A percentile compares a stretch with the other conserved stretches of the same genome.
Evolutionary conservation across 2,888 invertebrate genomes (phyloP).

Genomic region (Netelia fuscicornis): DNA sequence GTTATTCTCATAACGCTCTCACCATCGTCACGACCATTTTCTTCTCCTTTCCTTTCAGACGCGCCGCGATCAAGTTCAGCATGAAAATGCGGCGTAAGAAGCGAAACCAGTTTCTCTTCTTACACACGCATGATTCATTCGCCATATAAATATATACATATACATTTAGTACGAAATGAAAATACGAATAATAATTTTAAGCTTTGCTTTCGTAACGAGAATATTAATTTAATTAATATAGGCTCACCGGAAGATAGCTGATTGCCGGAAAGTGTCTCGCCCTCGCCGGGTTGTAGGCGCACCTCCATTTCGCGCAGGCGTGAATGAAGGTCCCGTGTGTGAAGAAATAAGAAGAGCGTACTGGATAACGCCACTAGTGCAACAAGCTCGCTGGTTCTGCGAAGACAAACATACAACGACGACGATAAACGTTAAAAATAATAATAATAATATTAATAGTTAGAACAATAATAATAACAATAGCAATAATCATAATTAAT

Average conservation of each 20-base stretch:
- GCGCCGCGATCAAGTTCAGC: background rate
- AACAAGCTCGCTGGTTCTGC: constrained; percentile 93
- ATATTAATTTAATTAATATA: too few relatives aligned
- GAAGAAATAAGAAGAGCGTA: constrained; percentile 93
- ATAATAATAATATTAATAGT: background rate
- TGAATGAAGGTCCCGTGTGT: constrained; percentile 93
- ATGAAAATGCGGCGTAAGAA: background rate
- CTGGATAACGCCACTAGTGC: constrained; percentile 93
- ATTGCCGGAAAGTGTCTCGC: constrained; percentile 86
- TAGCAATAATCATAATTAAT: too few relatives aligned
- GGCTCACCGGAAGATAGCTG: constrained; percentile 86
- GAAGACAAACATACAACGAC: constrained; percentile 79
- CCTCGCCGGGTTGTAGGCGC: constrained; percentile 88
- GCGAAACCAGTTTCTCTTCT: background rate
- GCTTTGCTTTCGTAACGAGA: too few relatives aligned
- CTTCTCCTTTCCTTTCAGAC: background rate
- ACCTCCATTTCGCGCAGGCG: constrained; percentile 93
- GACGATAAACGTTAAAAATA: constrained; percentile 8
- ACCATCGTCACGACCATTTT: constrained; percentile 41
- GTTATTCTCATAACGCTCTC: constrained; percentile 8
- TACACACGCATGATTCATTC: background rate
- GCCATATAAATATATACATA: background rate
- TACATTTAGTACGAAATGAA: too few relatives aligned
- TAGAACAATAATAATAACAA: background rate
- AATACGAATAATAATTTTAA: too few relatives aligned